Evolutionary conservation across 2,113 vertebrate species (phyloP), one percentile per base, ranked within the genome.

Genomic region (Thymallus thymallus): DNA sequence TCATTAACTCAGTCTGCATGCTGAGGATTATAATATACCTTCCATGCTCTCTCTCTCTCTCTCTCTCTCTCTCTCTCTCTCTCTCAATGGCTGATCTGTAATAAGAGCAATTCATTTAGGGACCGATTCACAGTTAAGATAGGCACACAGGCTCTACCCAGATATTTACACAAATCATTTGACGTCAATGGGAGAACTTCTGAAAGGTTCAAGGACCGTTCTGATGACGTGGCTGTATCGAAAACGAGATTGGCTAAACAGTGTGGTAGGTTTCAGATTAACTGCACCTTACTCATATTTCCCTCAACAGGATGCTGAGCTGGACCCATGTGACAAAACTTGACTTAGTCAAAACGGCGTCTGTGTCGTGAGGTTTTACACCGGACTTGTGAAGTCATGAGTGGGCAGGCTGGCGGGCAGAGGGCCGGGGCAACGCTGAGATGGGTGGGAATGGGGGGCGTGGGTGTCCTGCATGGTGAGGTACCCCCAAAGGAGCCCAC

Each of bases 401-500:
- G 82, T 87, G 84, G 88, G 86, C 83, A 51, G 48, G 9, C 2
- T 2, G 48, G 48, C 48, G 4, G 48, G 48, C 83, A 78, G 76
- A 82, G 87, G 48, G 85, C 88, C 76, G 75, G 85, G 86, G 83
- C 78, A 84, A 86, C 86, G 87, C 84, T 73, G 89, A 91, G 89
- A 86, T 81, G 89, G 85, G 83, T 81, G 72, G 32, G 32, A 35
- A 9, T 9, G 9, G 2, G 2, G 9, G 0, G 35, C 7, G 10
- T 1, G 9, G 35, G 88, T 88, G 90, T 51, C 89, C 85, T 90
- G 86, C 86, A 88, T 90, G 89, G 80, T 87, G 79, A 91, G 91
- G 90, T 90, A 92, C 89, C 89, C 92, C 92, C 88, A 85, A 87
- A 87, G 91, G 89, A 88, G 68, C 85, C 91, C 85, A 84, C 85